Percentiles rank a stretch among this genome's conserved stretches.
Evolutionary conservation across 2,888 invertebrate genomes (phyloP).

Genomic region (Torymus texanus): DNA sequence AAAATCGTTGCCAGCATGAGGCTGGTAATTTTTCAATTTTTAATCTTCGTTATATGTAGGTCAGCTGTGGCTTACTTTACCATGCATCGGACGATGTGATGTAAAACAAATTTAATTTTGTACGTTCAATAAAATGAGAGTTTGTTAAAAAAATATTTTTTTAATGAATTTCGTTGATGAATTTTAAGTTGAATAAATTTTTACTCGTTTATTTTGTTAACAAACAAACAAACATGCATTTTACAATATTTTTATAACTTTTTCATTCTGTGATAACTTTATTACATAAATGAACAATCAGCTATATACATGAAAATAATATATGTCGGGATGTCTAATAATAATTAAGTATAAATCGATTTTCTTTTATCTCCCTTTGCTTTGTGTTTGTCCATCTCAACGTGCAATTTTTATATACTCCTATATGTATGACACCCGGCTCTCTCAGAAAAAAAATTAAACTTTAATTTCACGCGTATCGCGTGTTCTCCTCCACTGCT

Average conservation of each 20-base stretch:
- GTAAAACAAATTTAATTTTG: too few relatives aligned
- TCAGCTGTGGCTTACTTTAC: neutral
- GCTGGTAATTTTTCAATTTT: neutral
- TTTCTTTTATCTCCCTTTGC: neutral
- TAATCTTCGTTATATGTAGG: neutral
- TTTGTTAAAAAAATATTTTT: too few relatives aligned
- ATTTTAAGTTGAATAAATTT: too few relatives aligned
- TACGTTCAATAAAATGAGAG: too few relatives aligned
- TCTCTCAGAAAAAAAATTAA: constrained; percentile 14
- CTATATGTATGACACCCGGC: neutral
- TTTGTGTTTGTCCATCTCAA: neutral
- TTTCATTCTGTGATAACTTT: too few relatives aligned
- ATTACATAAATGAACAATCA: too few relatives aligned
- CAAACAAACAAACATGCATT: too few relatives aligned
- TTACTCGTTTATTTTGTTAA: too few relatives aligned
- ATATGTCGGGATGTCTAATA: neutral
- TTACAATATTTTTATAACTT: too few relatives aligned
- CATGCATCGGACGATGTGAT: too few relatives aligned
- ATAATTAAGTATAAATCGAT: neutral
- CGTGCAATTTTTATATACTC: constrained; percentile 12
- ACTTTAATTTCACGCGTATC: constrained; percentile 44
- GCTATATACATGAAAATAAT: neutral
- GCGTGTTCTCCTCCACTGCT: constrained; percentile 1
- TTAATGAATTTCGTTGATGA: too few relatives aligned
- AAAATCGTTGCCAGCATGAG: neutral